Base-by-base conservation (phyloP, 1,140 invertebrate species). In the Wasmannia auropunctata region DNA sequence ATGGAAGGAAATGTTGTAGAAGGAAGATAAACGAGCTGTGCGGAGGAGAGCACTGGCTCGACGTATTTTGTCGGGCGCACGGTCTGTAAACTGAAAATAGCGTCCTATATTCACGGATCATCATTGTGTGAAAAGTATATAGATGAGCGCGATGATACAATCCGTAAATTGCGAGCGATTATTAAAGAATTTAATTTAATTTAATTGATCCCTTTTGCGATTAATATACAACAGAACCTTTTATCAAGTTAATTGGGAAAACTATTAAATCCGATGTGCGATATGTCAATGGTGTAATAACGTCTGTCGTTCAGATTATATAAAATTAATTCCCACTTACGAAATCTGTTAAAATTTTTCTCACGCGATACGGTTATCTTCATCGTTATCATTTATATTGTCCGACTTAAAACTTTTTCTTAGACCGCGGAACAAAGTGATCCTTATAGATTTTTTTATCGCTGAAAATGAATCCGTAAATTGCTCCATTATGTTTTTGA, bases 41-140 rank as follows among this genome's bases (percentile, higher is more conserved):
- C n/a, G 19, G 77, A 43, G 49, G 25, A 60, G 65, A 70, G 6
- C 34, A 34, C 79, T 22, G 34, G 6, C 37, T 40, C 43, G 65
- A 46, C 43, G 19, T 34, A 40, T 37, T n/a, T 25, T 14, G 81
- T 37, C 16, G 22, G 8, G 31, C n/a, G n/a, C 34, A 40, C 3
- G 8, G 43, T 81, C 51, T 40, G 16, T 31, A 79, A 74, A 54
- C 80, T 40, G 81, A 91, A 88, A 90, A 90, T 89, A 89, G 87
- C 81, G 74, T 74, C 87, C 69, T 88, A 90, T 86, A 86, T 90
- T 88, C 88, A 85, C 51, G 28, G 19, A 56, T n/a, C n/a, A 69
- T 1, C n/a, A 10, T 14, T 16, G 10, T 5, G 22, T 8, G 40
- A 49, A 80, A 69, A 80, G n/a, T 79, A n/a, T n/a, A n/a, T n/a